These are phyloP conservation scores for Pangasianodon gigas DNA, from an alignment of 2,113 vertebrate genomes.

Conservation along the genomic window DNA sequence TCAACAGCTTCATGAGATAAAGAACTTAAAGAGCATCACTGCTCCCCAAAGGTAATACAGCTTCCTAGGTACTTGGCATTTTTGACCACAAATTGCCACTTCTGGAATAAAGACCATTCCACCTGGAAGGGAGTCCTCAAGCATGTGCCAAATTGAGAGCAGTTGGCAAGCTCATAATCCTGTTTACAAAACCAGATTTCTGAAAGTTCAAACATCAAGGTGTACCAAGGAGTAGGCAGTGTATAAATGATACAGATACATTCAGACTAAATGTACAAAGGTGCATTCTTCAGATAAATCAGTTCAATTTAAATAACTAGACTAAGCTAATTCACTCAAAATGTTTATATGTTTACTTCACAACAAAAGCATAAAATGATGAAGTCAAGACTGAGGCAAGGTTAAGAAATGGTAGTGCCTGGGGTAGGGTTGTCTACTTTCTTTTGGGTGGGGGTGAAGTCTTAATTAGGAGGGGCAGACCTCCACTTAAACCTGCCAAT, in stretches of 20 bases:
- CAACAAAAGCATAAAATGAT: too few relatives aligned
- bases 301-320: background rate
- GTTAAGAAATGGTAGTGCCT: background rate
- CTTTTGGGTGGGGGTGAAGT: background rate
- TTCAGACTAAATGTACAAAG: background rate
- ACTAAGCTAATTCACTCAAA: background rate
- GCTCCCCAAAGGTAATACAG: background rate
- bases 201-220: background rate
- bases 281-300: background rate
- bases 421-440: background rate
- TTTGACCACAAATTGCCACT: background rate
- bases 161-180: background rate
- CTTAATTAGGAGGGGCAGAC: background rate
- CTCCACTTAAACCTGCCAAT: background rate
- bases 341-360: background rate
- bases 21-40: background rate
- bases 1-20: background rate
- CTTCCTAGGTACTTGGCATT: background rate
- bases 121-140: background rate
- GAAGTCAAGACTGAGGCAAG: background rate
- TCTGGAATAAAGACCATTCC: background rate
- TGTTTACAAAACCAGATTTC: background rate
- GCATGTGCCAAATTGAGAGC: background rate
- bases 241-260: background rate
- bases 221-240: background rate